Percentiles rank a stretch among this genome's conserved stretches.
phyloP scores from a whole-genome alignment of 2,888 invertebrate species.

The Deroplatys truncata region DNA sequence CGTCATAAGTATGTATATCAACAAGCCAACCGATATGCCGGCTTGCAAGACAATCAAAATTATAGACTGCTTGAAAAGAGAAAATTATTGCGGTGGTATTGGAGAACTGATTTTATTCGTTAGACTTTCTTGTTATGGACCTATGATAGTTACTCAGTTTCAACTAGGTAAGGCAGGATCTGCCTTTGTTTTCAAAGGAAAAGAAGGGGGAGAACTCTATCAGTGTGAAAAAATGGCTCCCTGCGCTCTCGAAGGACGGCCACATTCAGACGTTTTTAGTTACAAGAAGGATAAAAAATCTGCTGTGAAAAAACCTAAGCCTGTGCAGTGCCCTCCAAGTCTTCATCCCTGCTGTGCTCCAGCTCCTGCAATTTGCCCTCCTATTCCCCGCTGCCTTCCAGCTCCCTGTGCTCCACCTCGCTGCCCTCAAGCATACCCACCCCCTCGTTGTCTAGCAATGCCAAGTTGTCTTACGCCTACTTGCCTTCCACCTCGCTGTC shows the following conservation, averaged over 20 bases:
- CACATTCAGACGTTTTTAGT: neutral
- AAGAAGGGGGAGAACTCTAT: neutral
- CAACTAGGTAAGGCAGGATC: neutral
- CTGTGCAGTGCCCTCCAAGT: neutral
- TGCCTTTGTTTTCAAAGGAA: neutral
- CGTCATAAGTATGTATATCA: neutral
- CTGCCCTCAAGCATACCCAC: no score
- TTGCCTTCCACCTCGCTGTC: no score
- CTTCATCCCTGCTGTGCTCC: neutral
- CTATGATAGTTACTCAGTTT: constrained; percentile 5
- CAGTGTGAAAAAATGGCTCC: neutral
- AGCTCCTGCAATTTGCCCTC: neutral
- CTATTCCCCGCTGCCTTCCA: neutral
- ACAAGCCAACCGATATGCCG: neutral
- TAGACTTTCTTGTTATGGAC: constrained; percentile 6
- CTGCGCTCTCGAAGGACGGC: neutral
- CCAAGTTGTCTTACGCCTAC: no score
- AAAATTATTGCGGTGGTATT: neutral
- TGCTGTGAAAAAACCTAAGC: neutral
- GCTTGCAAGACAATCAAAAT: neutral
- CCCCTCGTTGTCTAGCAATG: no score
- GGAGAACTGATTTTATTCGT: constrained; percentile 1
- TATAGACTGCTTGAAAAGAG: neutral
- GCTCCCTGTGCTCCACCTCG: neutral
- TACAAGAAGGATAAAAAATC: neutral